A percentile compares a stretch with the other conserved stretches of the same genome.
phyloP scores from a whole-genome alignment of 2,797 vertebrate genomes.

The Pteropus rufus region DNA sequence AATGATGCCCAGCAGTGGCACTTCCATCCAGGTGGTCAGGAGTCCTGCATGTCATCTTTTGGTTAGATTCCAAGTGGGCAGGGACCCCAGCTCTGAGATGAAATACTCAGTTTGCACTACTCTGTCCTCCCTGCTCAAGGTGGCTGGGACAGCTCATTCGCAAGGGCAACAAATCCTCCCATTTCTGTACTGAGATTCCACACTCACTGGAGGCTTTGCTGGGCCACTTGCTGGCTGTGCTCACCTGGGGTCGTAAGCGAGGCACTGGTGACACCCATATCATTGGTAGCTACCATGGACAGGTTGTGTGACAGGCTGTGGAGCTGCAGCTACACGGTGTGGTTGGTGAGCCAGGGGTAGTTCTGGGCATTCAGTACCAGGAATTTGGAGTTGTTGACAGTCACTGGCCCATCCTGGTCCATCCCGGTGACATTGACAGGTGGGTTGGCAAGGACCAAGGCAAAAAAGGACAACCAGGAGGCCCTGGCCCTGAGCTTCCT shows the following conservation, averaged over 20 bases:
- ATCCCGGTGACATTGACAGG: constrained; percentile 89
- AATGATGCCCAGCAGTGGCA: constrained; percentile 90
- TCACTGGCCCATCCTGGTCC: constrained; percentile 86
- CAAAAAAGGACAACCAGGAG: constrained; percentile 91
- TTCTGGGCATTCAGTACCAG: constrained; percentile 87
- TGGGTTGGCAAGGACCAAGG: constrained; percentile 90
- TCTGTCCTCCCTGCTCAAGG: neutral
- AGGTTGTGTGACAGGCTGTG: constrained; percentile 83
- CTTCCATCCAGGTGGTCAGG: constrained; percentile 90
- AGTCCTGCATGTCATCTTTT: constrained; percentile 83
- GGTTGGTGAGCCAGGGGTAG: constrained; percentile 89
- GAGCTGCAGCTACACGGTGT: constrained; percentile 87
- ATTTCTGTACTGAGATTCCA: neutral
- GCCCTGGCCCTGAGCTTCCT: constrained; percentile 83
- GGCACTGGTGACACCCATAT: constrained; percentile 84
- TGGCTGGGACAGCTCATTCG: neutral
- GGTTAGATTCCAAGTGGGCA: neutral
- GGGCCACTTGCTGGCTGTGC: neutral
- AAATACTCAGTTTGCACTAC: neutral
- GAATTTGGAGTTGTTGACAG: constrained; percentile 88
- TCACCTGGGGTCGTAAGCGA: constrained; percentile 88
- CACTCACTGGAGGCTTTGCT: neutral
- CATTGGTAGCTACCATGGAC: constrained; percentile 87
- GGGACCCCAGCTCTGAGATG: neutral
- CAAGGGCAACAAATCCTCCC: neutral